Evolutionary conservation across 2,113 vertebrate genomes (phyloP).

Genomic region (Epinephelus cyanopodus): DNA sequence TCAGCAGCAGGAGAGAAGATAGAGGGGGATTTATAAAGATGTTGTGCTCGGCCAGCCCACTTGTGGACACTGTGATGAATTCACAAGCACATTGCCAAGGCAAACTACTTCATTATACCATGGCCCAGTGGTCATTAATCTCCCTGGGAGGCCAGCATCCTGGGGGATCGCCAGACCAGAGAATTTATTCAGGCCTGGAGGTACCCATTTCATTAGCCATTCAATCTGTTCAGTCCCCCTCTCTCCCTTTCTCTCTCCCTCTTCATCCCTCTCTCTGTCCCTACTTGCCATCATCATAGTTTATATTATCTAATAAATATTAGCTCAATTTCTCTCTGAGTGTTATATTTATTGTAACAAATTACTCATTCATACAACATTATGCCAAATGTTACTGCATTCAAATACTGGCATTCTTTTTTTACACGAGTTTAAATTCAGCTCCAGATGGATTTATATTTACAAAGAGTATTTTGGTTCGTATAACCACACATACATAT

Average conservation of each 20-base stretch:
- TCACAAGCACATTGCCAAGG: slow-evolving; percentile 94
- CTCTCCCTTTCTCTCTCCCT: slow-evolving; percentile 20
- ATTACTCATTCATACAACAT: not conserved
- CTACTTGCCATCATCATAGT: slow-evolving; percentile 41
- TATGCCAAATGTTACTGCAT: not conserved
- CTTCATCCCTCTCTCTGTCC: slow-evolving; percentile 22
- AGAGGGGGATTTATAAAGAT: slow-evolving; percentile 97
- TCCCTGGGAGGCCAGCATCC: slow-evolving; percentile 89
- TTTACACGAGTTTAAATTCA: not conserved
- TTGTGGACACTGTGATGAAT: slow-evolving; percentile 98
- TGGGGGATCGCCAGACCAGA: slow-evolving; percentile 87
- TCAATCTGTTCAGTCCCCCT: slow-evolving; percentile 89
- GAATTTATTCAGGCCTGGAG: slow-evolving; percentile 96
- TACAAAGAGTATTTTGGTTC: not conserved
- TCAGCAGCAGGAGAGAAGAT: slow-evolving; percentile 89
- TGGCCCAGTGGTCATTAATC: slow-evolving; percentile 95
- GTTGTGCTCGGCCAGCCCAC: slow-evolving; percentile 91
- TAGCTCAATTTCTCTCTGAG: not conserved
- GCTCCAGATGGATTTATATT: not conserved
- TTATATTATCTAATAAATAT: slow-evolving; percentile 47
- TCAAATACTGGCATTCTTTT: not conserved
- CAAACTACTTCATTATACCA: slow-evolving; percentile 97
- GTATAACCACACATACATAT: not conserved
- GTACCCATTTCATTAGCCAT: slow-evolving; percentile 97
- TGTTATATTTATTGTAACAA: slow-evolving; percentile 8